Conservation (phyloP, 64 coral and sea anemone species). For the Pocillopora verrucosa region DNA sequence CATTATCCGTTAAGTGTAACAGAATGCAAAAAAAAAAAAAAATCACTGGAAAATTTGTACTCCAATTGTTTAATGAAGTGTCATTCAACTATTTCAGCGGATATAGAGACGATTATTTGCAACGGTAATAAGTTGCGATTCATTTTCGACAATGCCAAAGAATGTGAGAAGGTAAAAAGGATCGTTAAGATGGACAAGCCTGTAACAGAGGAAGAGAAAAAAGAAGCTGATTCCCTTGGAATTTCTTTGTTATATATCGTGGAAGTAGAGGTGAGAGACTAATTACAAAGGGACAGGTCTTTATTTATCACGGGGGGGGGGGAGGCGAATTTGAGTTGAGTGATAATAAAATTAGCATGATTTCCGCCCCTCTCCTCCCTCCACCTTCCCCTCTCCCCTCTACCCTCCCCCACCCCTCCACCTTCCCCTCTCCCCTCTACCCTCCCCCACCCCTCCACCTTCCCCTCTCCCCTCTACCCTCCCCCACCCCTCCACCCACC, state of each 20-base stretch:
- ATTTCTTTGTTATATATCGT: constrained; percentile 42
- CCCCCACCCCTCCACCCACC: too few relatives aligned
- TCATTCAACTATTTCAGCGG: constrained; percentile 39
- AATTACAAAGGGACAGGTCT: too few relatives aligned
- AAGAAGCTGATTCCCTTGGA: constrained; percentile 44
- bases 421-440: too few relatives aligned
- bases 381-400: too few relatives aligned
- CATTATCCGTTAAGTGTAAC: too few relatives aligned
- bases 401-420: too few relatives aligned
- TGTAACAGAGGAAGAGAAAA: constrained; percentile 48
- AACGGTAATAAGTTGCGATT: constrained; percentile 72
- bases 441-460: too few relatives aligned
- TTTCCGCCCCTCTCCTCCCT: too few relatives aligned
- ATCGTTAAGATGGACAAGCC: constrained; percentile 71
- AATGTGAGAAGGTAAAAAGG: constrained; percentile 50
- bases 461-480: too few relatives aligned
- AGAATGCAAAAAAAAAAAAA: background rate
- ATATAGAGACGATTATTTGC: constrained; percentile 73
- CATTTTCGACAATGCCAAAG: constrained; percentile 54
- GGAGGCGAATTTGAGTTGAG: too few relatives aligned
- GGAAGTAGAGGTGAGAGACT: constrained; percentile 60
- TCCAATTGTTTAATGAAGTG: background rate
- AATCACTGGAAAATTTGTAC: background rate
- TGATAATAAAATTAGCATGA: too few relatives aligned
- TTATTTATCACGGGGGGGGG: too few relatives aligned